These are phyloP conservation scores for Bos indicus DNA, from an alignment of 2,113 vertebrate species.

Conservation along the genomic window DNA sequence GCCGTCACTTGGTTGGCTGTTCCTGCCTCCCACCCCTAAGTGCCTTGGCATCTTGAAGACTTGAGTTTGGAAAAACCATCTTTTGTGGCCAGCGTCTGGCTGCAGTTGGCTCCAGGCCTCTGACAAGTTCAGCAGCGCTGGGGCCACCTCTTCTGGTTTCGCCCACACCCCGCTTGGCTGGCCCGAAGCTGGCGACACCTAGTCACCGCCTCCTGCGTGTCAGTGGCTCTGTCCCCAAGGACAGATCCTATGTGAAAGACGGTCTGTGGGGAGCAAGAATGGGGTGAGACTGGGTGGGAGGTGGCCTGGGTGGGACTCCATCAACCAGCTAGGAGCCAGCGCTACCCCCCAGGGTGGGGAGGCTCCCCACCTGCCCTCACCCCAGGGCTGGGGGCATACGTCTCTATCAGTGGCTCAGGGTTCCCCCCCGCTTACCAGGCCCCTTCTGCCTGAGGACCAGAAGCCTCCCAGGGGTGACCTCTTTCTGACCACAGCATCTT, in stretches of 20 bases:
- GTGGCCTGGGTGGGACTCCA: not conserved
- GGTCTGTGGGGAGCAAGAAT: not conserved
- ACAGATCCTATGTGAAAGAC: not conserved
- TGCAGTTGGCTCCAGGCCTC: fast-evolving
- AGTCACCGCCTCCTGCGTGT: not conserved
- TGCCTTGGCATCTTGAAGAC: not conserved
- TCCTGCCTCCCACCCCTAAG: not conserved
- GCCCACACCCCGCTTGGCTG: fast-evolving
- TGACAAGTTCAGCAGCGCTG: too few relatives aligned
- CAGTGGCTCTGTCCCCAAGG: not conserved
- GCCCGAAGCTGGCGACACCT: not conserved
- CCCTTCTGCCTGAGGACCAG: not conserved
- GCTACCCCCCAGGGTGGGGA: not conserved
- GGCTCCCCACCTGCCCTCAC: not conserved
- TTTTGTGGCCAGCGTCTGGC: not conserved
- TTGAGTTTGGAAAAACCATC: not conserved
- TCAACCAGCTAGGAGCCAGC: not conserved
- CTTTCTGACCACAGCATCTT: not conserved
- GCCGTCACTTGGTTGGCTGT: not conserved
- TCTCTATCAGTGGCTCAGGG: not conserved
- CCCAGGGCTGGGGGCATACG: not conserved
- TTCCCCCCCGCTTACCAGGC: not conserved
- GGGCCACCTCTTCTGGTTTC: not conserved
- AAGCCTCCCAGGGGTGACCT: not conserved
- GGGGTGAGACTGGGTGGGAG: not conserved